Percentiles rank a stretch among this genome's conserved stretches.
Conservation (phyloP, 1,140 invertebrate genomes). For the Neelides sp. region DNA sequence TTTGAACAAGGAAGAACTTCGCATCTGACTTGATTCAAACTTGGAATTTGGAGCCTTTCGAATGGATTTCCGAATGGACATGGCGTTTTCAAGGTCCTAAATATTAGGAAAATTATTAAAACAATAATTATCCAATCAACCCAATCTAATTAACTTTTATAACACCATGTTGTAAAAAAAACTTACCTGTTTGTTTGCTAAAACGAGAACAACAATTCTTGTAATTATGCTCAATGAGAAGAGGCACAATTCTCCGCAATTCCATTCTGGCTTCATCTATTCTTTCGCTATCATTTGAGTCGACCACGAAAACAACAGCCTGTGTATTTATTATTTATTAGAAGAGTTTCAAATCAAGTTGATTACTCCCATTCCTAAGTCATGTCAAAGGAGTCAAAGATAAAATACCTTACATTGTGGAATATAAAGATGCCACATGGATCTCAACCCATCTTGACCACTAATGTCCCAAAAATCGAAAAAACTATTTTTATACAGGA, state of each 20-base stretch:
- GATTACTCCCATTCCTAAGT: too few species aligned
- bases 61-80: conserved; percentile 13
- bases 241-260: conserved; percentile 2
- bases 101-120: neutral
- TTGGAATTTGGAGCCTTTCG: conserved; percentile 3
- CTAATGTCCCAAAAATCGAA: conserved; percentile 17
- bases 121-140: too few species aligned
- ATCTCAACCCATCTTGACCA: conserved; percentile 10
- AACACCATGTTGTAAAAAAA: too few species aligned
- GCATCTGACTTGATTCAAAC: conserved; percentile 3
- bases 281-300: conserved; percentile 16
- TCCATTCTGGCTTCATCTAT: conserved; percentile 9
- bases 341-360: too few species aligned
- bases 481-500: conserved; percentile 7
- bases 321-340: neutral
- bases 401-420: conserved; percentile 8
- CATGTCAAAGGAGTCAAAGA: neutral
- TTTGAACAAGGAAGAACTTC: conserved; percentile 11
- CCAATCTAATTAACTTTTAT: too few species aligned
- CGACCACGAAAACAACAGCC: conserved; percentile 12
- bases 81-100: conserved; percentile 10
- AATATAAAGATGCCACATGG: conserved; percentile 7
- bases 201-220: conserved; percentile 11
- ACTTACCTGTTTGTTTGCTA: conserved; percentile 15
- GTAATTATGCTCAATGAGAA: conserved; percentile 1